Conservation (phyloP, 2,797 vertebrate genomes). For the Podarcis siculus region DNA sequence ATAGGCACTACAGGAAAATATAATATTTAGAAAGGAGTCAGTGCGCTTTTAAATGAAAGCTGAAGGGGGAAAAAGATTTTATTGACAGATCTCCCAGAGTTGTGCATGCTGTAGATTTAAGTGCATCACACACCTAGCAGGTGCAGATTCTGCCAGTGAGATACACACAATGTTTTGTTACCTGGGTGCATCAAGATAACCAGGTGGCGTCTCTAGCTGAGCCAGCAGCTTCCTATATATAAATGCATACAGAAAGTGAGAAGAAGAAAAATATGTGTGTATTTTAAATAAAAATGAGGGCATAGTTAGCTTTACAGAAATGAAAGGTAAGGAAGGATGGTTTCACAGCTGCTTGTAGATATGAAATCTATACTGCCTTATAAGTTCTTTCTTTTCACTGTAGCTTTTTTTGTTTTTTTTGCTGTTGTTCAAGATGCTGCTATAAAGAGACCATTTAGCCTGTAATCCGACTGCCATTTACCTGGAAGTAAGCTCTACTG, state of each 20-base stretch:
- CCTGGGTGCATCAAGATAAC: not conserved
- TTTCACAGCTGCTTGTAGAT: not conserved
- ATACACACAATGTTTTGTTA: conserved; percentile 6
- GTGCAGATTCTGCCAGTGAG: conserved; percentile 14
- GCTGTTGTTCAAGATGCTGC: not conserved
- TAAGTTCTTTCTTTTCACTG: not conserved
- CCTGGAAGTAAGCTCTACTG: not conserved
- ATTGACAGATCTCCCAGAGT: not conserved
- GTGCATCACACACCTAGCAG: conserved; percentile 25
- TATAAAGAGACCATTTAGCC: not conserved
- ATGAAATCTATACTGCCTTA: not conserved
- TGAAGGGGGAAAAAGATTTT: conserved; percentile 25
- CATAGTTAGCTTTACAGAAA: not conserved
- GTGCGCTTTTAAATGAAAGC: conserved; percentile 40
- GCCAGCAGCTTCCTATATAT: conserved; percentile 23
- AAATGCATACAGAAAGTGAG: conserved; percentile 21
- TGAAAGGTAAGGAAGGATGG: not conserved
- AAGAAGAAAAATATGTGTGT: not conserved
- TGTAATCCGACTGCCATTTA: not conserved
- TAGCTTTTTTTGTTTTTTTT: not conserved
- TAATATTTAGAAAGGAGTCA: not conserved
- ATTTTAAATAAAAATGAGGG: conserved; percentile 9
- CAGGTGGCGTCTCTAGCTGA: conserved; percentile 33
- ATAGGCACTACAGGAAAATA: not conserved
- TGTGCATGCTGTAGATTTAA: not conserved